Evolutionary conservation across 2,888 invertebrate genomes (phyloP).

Genomic region (Liodrosophila aerea): DNA sequence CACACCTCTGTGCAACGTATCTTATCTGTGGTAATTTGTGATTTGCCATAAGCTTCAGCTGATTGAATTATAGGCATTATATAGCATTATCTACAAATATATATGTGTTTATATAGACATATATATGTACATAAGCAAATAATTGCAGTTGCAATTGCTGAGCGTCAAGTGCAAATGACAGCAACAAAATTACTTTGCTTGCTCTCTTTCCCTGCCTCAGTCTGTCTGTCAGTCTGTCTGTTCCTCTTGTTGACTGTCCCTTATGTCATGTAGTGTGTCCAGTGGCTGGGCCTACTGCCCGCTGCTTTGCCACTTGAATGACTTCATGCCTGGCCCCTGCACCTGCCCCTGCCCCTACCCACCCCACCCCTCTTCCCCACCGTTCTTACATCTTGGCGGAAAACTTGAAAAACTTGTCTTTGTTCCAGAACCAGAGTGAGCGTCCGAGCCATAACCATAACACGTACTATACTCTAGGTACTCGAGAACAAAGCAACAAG

Average conservation of each 20-base stretch:
- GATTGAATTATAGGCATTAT: constrained; percentile 40
- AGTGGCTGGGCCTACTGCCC: constrained; percentile 42
- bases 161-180: constrained; percentile 71
- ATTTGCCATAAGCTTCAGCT: constrained; percentile 59
- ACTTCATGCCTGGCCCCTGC: constrained; percentile 62
- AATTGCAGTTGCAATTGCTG: constrained; percentile 44
- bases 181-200: constrained; percentile 37
- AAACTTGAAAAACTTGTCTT: constrained; percentile 75
- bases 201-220: constrained; percentile 23
- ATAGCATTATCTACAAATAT: constrained; percentile 6
- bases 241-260: constrained; percentile 15
- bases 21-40: constrained; percentile 67
- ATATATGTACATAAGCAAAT: constrained; percentile 34
- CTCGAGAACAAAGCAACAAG: constrained; percentile 36
- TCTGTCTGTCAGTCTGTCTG: constrained; percentile 17
- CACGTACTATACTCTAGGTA: constrained; percentile 55
- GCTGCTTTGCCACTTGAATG: constrained; percentile 73
- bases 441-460: constrained; percentile 41
- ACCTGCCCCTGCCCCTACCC: too few relatives aligned
- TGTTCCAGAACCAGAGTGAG: constrained; percentile 38
- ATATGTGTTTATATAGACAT: not conserved
- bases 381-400: too few relatives aligned
- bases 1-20: constrained; percentile 37
- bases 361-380: too few relatives aligned
- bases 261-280: constrained; percentile 35